Evolutionary conservation across 1,140 invertebrate species (phyloP).

Genomic region (Batillaria attramentaria): DNA sequence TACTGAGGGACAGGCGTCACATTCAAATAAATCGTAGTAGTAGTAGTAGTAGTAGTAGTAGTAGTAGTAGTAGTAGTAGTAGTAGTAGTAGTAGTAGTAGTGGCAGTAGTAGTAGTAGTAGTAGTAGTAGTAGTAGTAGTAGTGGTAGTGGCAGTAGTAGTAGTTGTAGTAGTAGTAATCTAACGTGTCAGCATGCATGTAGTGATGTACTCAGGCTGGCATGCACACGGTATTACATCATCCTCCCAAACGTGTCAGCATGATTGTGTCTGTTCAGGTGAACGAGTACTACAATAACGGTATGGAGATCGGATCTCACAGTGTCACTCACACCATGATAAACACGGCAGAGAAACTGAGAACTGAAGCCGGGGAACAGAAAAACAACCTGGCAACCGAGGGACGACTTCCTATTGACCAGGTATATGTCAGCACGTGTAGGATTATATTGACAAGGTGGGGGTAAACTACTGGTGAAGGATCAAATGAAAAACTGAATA

Average conservation of each 20-base stretch:
- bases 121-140: too few species aligned
- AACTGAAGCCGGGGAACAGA: conserved; percentile 46
- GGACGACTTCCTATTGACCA: conserved; percentile 33
- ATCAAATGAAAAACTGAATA: background rate
- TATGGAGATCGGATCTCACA: conserved; percentile 90
- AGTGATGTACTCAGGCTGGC: too few species aligned
- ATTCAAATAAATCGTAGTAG: too few species aligned
- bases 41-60: too few species aligned
- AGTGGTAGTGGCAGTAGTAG: too few species aligned
- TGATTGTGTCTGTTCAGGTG: conserved; percentile 71
- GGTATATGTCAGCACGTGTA: conserved; percentile 7
- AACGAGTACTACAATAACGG: conserved; percentile 86
- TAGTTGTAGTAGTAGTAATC: background rate
- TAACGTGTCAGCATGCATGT: background rate
- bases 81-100: too few species aligned
- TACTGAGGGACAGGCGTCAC: too few species aligned
- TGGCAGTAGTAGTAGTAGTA: too few species aligned
- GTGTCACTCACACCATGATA: conserved; percentile 76
- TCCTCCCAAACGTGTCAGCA: background rate
- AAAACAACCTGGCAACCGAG: conserved; percentile 44
- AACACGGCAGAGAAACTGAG: conserved; percentile 46
- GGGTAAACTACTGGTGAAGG: background rate
- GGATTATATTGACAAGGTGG: background rate
- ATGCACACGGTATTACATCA: too few species aligned
- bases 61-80: too few species aligned